phyloP scores from a whole-genome alignment of 2,113 vertebrate species.

The Otocyon megalotis region DNA sequence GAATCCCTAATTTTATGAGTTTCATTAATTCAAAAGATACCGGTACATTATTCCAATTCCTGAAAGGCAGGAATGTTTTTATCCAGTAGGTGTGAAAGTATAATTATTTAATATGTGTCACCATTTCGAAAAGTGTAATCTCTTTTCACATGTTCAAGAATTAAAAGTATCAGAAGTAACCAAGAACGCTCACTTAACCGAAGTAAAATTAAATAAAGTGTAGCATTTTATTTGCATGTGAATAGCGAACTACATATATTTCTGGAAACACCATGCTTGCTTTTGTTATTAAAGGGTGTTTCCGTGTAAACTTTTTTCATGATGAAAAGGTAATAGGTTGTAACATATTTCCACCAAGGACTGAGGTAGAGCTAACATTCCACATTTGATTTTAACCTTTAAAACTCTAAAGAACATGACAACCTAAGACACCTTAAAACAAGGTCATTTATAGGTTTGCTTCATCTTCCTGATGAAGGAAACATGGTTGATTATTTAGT shows the following conservation, averaged over 20 bases:
- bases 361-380: not conserved
- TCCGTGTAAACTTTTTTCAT: not conserved
- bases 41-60: not conserved
- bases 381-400: slow-evolving; percentile 3
- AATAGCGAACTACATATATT: not conserved
- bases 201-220: not conserved
- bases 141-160: not conserved
- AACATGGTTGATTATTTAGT: not conserved
- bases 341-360: not conserved
- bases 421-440: not conserved
- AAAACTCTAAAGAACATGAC: slow-evolving; percentile 25
- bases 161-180: not conserved
- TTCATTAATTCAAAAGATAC: slow-evolving; percentile 34
- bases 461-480: not conserved
- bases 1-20: not conserved
- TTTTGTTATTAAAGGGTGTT: slow-evolving; percentile 35
- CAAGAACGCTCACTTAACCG: not conserved
- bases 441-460: slow-evolving; percentile 37
- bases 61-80: not conserved
- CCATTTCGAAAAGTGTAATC: slow-evolving; percentile 39
- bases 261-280: not conserved
- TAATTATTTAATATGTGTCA: not conserved
- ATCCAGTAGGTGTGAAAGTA: not conserved
- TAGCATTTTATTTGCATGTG: slow-evolving; percentile 2
- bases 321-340: slow-evolving; percentile 7